Evolutionary conservation across 2,113 vertebrate genomes (phyloP), one percentile per base, ranked within the genome.

Genomic region (Pteruthius melanotis): DNA sequence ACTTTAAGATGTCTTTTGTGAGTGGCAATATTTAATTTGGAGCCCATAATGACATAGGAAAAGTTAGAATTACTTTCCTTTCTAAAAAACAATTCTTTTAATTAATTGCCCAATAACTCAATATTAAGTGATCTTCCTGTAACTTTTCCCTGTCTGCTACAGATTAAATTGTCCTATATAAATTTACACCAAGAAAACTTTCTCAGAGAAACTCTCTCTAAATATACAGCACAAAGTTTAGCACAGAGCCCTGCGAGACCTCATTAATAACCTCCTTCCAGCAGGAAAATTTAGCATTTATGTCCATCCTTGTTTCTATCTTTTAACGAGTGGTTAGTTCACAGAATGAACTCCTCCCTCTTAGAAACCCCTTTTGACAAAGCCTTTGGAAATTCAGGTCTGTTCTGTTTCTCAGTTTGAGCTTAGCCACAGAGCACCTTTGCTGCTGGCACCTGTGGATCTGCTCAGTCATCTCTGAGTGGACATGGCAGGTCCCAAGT

Each of bases 31-130:
- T 65, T 93, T 93, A 91, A 94, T 94, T 92, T 92, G 60, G 56
- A 89, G 44, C 52, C 60, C 52, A 40, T 81, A 83, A 81, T 66
- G 56, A 83, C 77, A 40, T 42, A 57, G 91, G 83, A 56, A 78
- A 84, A 88, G 64, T 91, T 68, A 92, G 72, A 94, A 89, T 91
- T 94, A 89, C 89, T 95, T 94, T 80, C 22, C 28, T 89, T 61
- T 94, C 72, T 77, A 84, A 78, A 95, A 95, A 96, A 96, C 69
- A 93, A 92, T 89, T 87, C 60, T 92, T 87, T 35, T 44, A 94
- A 90, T 93, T 95, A 93, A 90, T 90, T 96, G 69, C 47, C 69
- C 76, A 71, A 66, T 94, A 95, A 84, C 80, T 94, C 91, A 94
- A 54, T 91, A 93, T 75, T 66, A 84, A 90, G 71, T 66, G 72